A percentile compares a stretch with the other conserved stretches of the same genome.
phyloP scores from a whole-genome alignment of 2,888 invertebrate species.

The Lobophora halterata region DNA sequence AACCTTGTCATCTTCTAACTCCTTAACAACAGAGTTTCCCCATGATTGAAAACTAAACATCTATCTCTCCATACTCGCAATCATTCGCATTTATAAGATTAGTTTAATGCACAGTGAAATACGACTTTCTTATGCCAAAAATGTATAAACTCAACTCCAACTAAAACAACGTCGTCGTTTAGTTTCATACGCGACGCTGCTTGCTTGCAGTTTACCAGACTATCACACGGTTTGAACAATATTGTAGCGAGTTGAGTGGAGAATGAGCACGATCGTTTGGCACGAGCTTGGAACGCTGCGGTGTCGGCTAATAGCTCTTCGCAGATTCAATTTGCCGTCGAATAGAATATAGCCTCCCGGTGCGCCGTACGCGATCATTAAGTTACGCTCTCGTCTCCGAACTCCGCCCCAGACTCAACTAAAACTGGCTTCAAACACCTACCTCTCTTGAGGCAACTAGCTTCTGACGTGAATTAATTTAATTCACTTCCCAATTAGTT shows the following conservation, averaged over 20 bases:
- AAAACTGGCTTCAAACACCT: conserved; percentile 58
- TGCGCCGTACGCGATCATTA: conserved; percentile 71
- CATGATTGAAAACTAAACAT: too few relatives aligned
- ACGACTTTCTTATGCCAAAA: conserved; percentile 23
- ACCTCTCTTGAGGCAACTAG: conserved; percentile 40
- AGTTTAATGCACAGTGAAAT: neutral
- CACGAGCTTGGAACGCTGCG: conserved; percentile 59
- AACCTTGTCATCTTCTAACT: too few relatives aligned
- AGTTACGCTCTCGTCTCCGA: conserved; percentile 60
- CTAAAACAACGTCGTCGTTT: conserved; percentile 41
- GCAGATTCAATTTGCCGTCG: conserved; percentile 75
- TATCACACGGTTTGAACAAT: conserved; percentile 52
- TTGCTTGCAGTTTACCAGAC: conserved; percentile 47
- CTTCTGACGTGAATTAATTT: conserved; percentile 43
- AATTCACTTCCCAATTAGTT: conserved; percentile 36
- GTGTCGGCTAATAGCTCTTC: conserved; percentile 76
- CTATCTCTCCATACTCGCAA: too few relatives aligned
- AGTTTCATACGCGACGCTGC: conserved; percentile 44
- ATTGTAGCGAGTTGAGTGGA: conserved; percentile 45
- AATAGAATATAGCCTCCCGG: conserved; percentile 71
- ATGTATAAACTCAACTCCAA: conserved; percentile 29
- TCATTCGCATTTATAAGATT: too few relatives aligned
- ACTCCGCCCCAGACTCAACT: conserved; percentile 42
- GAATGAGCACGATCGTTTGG: conserved; percentile 64
- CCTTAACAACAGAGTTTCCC: too few relatives aligned